These are phyloP conservation scores for Tamandua tetradactyla DNA, from an alignment of 2,797 vertebrate genomes.

Conservation along the genomic window DNA sequence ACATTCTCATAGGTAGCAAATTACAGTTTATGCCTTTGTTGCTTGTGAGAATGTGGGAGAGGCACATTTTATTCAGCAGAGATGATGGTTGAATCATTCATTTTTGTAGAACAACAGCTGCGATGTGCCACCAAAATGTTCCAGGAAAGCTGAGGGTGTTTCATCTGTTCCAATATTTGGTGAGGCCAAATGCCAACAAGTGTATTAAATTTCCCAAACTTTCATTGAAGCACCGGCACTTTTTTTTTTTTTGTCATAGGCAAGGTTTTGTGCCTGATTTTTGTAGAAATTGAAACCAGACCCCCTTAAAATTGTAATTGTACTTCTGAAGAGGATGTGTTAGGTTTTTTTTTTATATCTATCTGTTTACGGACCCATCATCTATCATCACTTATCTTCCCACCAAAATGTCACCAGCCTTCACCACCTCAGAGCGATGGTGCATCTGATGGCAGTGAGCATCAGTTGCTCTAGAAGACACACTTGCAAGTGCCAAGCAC, in stretches of 20 bases:
- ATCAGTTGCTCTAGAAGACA: constrained; percentile 55
- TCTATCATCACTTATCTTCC: neutral
- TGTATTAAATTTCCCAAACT: constrained; percentile 57
- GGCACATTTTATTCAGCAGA: constrained; percentile 52
- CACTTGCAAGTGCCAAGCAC: constrained; percentile 41
- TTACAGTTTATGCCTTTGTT: neutral
- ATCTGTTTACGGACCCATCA: neutral
- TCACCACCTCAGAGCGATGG: neutral
- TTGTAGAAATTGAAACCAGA: constrained; percentile 46
- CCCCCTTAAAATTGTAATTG: neutral
- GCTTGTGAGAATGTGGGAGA: neutral
- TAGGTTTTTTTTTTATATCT: neutral
- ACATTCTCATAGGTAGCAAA: neutral
- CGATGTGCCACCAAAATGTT: constrained; percentile 63
- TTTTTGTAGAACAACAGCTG: constrained; percentile 66
- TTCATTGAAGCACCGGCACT: constrained; percentile 35
- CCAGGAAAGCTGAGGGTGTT: constrained; percentile 67
- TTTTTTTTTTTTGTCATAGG: constrained; percentile 19
- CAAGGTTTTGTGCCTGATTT: constrained; percentile 34
- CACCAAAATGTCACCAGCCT: constrained; percentile 45
- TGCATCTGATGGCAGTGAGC: constrained; percentile 33
- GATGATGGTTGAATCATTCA: constrained; percentile 59
- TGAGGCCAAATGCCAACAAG: constrained; percentile 69
- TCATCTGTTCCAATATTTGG: constrained; percentile 69
- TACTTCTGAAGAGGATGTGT: neutral